Base-by-base conservation (phyloP, 1,140 invertebrate species). In the Paraescarpia echinospica region DNA sequence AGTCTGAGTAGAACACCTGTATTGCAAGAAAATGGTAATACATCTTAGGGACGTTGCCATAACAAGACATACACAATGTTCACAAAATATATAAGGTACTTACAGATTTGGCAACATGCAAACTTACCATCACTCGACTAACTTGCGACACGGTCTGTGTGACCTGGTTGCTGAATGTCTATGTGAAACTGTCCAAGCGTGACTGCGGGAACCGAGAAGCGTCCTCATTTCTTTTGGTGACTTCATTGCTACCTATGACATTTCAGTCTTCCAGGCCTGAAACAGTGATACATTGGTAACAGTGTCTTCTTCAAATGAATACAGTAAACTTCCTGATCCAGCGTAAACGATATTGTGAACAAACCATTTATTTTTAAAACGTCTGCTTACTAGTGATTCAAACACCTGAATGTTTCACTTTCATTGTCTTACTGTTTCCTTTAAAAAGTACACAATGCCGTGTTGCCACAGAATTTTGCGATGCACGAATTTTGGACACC, bases 261-360 rank as follows among this genome's bases (percentile, higher is more conserved):
- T 96, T 96, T 96, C 96, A 96, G 51, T 96, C 96, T 93, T 96
- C 96, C 77, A 96, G 93, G 89, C 96, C 96, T 96, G 92, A 6
- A 94, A 93, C 93, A 91, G 92, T 91, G 93, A 27, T 18, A 77
- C 1, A 77, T 22, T 77, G 14, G 14, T 14, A 77, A 77, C 22
- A 51, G 48, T 51, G 48, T 0, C 59, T 41, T 41, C 41, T 6
- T 41, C 41, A 4, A 41, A 12, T 12, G 12, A 12, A 77, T 12
- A 77, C 8, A 18, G 48, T 51, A 51, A 51, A 51, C 8, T 9
- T 18, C 48, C 48, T 51, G 48, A 51, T 51, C n/a, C n/a, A n/a
- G n/a, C n/a, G n/a, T n/a, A n/a, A n/a, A n/a, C n/a, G n/a, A n/a
- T n/a, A n/a, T n/a, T n/a, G n/a, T n/a, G n/a, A n/a, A n/a, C n/a